Base-by-base conservation (phyloP, 2,797 vertebrate genomes). In the Scolopax rusticola region DNA sequence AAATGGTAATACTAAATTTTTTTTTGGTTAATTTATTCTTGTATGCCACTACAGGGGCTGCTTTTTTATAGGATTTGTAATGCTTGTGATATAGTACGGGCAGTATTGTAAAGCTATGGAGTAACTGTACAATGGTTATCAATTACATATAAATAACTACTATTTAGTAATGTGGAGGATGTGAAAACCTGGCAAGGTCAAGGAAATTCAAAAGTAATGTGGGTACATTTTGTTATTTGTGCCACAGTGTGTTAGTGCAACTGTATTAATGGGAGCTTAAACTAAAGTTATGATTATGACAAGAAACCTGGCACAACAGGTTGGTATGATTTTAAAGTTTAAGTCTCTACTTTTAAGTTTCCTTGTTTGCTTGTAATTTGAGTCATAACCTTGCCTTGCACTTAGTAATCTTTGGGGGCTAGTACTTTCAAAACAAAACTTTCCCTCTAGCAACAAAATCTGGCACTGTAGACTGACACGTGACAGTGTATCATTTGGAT, bases 1-100 rank as follows among this genome's bases (percentile, higher is more conserved):
- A 98, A 98, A 98, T 98, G 97, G 97, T 98, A 97, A 98, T 98
- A 98, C 97, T 98, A 97, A 98, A 92, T 94, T 96, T 95, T 96
- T 96, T 36, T 97, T 95, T 85, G 33, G 95, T 97, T 98, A 98
- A 97, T 97, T 98, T 97, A 97, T 98, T 98, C 93, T 97, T 80
- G 97, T 77, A 94, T 94, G 94, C 86, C 96, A 97, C 95, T 95
- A 48, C 90, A 87, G 94, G 93, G 90, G 79, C 96, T 93, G 96
- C 87, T 88, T 90, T 86, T 95, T 89, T 61, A 88, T 95, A 85
- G 69, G 93, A 88, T 94, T 97, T 97, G 97, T 98, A 97, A 97
- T 95, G 96, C 97, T 98, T 97, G 92, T 98, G 96, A 97, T 97
- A 95, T 96, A 91, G 71, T 97, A 93, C 60, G 74, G 95, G 96